These are phyloP conservation scores for Falco cherrug DNA, from an alignment of 2,797 vertebrate genomes.

Conservation along the genomic window DNA sequence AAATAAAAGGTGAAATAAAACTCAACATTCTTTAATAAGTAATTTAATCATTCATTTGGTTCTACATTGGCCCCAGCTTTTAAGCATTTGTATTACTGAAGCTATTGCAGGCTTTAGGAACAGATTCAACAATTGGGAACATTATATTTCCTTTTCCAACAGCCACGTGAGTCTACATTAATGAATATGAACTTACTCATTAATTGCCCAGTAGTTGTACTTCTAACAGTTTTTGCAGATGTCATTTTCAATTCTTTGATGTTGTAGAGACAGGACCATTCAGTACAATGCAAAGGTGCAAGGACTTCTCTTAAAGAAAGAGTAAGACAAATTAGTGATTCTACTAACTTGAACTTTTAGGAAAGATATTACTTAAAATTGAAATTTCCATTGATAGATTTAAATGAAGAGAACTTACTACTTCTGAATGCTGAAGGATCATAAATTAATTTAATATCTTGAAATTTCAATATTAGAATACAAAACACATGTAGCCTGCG, in stretches of 20 bases:
- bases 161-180: not conserved
- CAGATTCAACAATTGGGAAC: not conserved
- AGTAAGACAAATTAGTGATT: not conserved
- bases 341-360: not conserved
- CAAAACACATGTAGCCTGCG: not conserved
- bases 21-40: not conserved
- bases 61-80: not conserved
- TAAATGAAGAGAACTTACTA: not conserved
- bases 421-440: not conserved
- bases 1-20: not conserved
- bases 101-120: not conserved
- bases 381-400: not conserved
- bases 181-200: not conserved
- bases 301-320: not conserved
- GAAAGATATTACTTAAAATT: not conserved
- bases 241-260: not conserved
- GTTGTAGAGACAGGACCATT: not conserved
- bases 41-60: not conserved
- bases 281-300: not conserved
- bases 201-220: not conserved
- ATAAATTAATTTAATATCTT: not conserved
- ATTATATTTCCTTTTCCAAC: not conserved
- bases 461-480: slow-evolving; percentile 37
- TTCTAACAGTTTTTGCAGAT: not conserved
- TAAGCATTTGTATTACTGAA: not conserved